Percentiles rank a stretch among this genome's conserved stretches.
These are phyloP conservation scores for Epicampocera succincta DNA, from an alignment of 2,888 invertebrate species.

Conservation along the genomic window DNA sequence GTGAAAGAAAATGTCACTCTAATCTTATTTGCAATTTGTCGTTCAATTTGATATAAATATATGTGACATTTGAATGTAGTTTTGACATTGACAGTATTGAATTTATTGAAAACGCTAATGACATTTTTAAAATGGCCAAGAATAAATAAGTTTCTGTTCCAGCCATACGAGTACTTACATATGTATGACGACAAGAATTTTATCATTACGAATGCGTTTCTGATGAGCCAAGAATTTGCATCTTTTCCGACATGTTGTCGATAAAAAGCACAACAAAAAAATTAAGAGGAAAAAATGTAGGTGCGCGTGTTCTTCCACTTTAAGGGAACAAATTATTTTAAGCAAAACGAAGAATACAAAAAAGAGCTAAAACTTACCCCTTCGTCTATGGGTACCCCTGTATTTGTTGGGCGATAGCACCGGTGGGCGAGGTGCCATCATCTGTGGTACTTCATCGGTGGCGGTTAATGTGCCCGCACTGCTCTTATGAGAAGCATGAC, in stretches of 20 bases:
- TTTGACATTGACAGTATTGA: constrained; percentile 68
- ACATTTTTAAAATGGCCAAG: constrained; percentile 55
- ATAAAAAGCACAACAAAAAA: neutral
- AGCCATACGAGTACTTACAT: too few relatives aligned
- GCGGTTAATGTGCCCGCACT: constrained; percentile 73
- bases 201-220: constrained; percentile 4
- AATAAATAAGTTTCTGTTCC: constrained; percentile 54
- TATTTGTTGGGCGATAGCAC: constrained; percentile 79
- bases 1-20: neutral
- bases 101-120: constrained; percentile 60
- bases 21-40: constrained; percentile 52
- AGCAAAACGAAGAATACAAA: neutral
- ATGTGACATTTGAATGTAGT: constrained; percentile 65
- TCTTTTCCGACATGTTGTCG: constrained; percentile 7
- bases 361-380: constrained; percentile 76
- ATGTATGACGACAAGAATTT: constrained; percentile 9
- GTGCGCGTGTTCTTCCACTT: constrained; percentile 13
- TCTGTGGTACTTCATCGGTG: constrained; percentile 81
- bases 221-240: constrained; percentile 11
- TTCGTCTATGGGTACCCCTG: constrained; percentile 76
- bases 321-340: neutral
- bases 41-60: constrained; percentile 56
- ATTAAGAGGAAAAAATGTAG: constrained; percentile 1
- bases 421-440: constrained; percentile 81
- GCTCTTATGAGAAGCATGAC: constrained; percentile 71